Conservation (phyloP, 2,888 invertebrate species). For the Apocheima hispidaria region DNA sequence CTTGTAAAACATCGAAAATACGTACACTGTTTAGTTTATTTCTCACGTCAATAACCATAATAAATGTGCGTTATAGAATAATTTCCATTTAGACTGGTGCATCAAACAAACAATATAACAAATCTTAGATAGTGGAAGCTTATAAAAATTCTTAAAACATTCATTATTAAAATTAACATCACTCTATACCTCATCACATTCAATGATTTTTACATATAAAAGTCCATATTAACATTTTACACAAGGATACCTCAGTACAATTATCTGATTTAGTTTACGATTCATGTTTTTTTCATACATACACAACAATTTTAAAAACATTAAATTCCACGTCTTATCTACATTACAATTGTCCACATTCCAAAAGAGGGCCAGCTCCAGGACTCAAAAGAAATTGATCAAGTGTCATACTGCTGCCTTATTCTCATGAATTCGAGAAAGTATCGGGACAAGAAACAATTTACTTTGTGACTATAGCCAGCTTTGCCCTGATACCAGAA, state of each 20-base stretch:
- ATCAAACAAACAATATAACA: constrained; percentile 37
- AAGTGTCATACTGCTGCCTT: constrained; percentile 51
- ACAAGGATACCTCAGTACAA: constrained; percentile 22
- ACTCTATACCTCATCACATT: constrained; percentile 7
- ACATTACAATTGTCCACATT: constrained; percentile 44
- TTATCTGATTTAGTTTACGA: constrained; percentile 21
- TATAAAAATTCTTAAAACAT: constrained; percentile 27
- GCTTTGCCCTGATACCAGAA: too few relatives aligned
- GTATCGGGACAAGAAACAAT: too few relatives aligned
- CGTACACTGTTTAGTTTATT: constrained; percentile 56
- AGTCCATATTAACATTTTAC: constrained; percentile 23
- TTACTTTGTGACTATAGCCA: too few relatives aligned
- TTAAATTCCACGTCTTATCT: constrained; percentile 47
- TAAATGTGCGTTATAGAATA: constrained; percentile 56
- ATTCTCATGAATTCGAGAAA: constrained; percentile 24
- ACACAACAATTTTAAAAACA: constrained; percentile 51
- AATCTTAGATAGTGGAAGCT: constrained; percentile 29
- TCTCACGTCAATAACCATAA: constrained; percentile 48
- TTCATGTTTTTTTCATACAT: constrained; percentile 41
- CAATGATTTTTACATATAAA: constrained; percentile 22
- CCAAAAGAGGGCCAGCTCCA: constrained; percentile 70
- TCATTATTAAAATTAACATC: constrained; percentile 21
- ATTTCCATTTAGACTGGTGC: constrained; percentile 40
- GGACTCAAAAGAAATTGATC: constrained; percentile 67
- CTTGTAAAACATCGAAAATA: constrained; percentile 81